These are phyloP conservation scores for Boleophthalmus pectinirostris DNA, from an alignment of 2,113 vertebrate species.

Conservation along the genomic window DNA sequence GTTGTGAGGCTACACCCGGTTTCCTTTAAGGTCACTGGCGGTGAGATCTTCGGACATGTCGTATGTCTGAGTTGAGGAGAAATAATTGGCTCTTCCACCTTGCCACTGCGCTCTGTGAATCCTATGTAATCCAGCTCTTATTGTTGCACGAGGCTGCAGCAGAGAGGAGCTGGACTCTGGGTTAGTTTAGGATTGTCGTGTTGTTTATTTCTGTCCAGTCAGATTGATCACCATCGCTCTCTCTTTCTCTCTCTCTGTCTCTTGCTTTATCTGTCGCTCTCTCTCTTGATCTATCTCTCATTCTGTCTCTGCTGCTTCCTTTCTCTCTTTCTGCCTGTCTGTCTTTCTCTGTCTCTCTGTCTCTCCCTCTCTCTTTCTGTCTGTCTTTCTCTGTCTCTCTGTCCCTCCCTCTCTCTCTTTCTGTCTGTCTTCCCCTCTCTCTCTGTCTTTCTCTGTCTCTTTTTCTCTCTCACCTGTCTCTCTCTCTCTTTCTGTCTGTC, in stretches of 20 bases:
- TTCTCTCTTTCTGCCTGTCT: background rate
- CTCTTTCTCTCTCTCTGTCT: constrained; percentile 17
- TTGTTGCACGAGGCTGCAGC: constrained; percentile 36
- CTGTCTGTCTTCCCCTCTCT: constrained; percentile 9
- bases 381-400: no score
- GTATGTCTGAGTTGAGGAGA: constrained; percentile 45
- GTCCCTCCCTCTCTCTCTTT: constrained; percentile 6
- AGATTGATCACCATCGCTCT: constrained; percentile 22
- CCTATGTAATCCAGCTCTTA: constrained; percentile 64
- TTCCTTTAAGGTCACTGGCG: constrained; percentile 40
- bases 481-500: constrained; percentile 15
- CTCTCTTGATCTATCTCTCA: no score
- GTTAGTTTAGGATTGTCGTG: constrained; percentile 48
- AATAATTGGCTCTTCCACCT: constrained; percentile 60
- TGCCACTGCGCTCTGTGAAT: constrained; percentile 45
- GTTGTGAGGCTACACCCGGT: constrained; percentile 22
- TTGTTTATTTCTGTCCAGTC: constrained; percentile 45
- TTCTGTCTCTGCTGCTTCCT: no score
- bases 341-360: constrained; percentile 8
- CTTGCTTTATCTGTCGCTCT: background rate
- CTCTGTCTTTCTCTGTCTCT: constrained; percentile 14
- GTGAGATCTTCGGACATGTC: constrained; percentile 23
- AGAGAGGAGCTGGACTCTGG: constrained; percentile 48
- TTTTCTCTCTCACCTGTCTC: constrained; percentile 7
- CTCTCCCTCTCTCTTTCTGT: constrained; percentile 4